Evolutionary conservation across 2,888 invertebrate species (phyloP), one percentile per base, ranked within the genome.

Genomic region (Heliconius ethilla): DNA sequence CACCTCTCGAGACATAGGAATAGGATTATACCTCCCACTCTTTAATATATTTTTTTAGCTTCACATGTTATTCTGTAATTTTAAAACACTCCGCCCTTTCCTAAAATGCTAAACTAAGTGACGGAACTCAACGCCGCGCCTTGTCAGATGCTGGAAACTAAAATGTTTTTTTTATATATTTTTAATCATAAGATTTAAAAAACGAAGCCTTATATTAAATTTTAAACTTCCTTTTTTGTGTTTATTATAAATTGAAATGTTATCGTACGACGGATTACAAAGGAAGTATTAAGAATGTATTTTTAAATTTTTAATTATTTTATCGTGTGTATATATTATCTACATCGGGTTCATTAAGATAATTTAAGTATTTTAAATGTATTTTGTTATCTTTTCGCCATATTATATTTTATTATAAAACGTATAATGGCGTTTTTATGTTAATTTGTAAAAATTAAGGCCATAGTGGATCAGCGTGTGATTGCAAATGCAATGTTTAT

Each of bases 331-430:
- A 70, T 70, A 59, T 59, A 18, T 72, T 72, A 72, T 72, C 72
- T 72, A 72, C 27, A n/a, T 33, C 55, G 33, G 37, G 59, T 59
- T 72, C 29, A 72, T 72, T 72, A 72, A 72, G 72, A 72, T 72
- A 72, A 72, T 72, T 9, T 59, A 59, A 59, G 37, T 33, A 55
- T 59, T 72, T 72, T 72, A 37, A 72, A 59, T 55, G 59, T 59
- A 72, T 59, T 72, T 33, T 59, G n/a, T 72, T 72, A 72, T 72
- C 72, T 72, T 33, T 59, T 72, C 9, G 72, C 72, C 59, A 72
- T 33, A 72, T 55, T 69, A 45, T 25, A 45, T 69, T 40, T 70
- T 70, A 72, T 59, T 59, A 33, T 72, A n/a, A 72, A 72, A 15
- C 69, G 69, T 15, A 15, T 59, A 59, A 72, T 72, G 25, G 72